Conservation (phyloP, 2,888 invertebrate genomes). For the Rhingia rostrata region DNA sequence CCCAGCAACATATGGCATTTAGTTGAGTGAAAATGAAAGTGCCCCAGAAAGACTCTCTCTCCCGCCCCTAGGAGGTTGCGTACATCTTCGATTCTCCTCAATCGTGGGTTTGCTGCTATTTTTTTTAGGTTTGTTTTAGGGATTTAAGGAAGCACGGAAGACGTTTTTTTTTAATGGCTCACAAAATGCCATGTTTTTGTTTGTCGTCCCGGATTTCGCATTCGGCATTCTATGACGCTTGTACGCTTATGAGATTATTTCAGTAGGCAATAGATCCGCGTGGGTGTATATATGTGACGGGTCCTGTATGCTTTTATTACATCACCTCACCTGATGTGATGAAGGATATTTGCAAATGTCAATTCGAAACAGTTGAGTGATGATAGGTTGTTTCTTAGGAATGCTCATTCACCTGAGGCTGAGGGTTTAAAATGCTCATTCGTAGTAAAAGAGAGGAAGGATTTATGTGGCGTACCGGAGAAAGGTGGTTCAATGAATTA, state of each 20-base stretch:
- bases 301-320: conserved; percentile 33
- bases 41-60: conserved; percentile 18
- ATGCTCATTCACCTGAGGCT: conserved; percentile 23
- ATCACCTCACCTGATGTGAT: neutral
- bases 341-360: conserved; percentile 68
- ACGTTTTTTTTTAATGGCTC: conserved; percentile 55
- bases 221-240: conserved; percentile 1
- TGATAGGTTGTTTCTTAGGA: conserved; percentile 40
- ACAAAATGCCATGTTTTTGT: conserved; percentile 63
- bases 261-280: neutral
- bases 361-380: conserved; percentile 60
- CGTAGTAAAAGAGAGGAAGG: too few relatives aligned
- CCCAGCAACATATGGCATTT: conserved; percentile 60
- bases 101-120: neutral
- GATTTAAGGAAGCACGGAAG: conserved; percentile 1
- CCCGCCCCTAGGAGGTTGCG: neutral
- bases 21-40: conserved; percentile 57
- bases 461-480: too few relatives aligned
- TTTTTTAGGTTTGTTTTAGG: neutral
- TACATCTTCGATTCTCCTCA: too few relatives aligned
- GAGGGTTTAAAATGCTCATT: neutral
- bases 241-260: conserved; percentile 35
- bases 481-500: conserved; percentile 41
- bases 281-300: neutral
- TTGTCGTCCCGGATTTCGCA: conserved; percentile 23